These are phyloP conservation scores for Dione vanillae DNA, from an alignment of 2,888 invertebrate genomes.

Conservation along the genomic window DNA sequence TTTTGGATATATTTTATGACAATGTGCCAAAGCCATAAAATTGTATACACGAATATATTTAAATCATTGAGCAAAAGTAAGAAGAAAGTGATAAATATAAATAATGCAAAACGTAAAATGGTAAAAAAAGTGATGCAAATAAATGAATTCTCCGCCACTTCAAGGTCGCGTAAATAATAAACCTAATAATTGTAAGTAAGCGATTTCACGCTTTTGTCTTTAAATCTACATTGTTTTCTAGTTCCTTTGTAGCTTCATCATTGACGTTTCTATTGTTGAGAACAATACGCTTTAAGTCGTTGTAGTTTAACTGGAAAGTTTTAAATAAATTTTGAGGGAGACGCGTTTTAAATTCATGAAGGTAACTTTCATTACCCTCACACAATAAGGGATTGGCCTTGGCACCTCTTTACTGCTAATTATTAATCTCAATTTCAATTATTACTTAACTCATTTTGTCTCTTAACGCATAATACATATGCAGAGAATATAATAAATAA, in stretches of 20 bases:
- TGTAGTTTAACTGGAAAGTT: slow-evolving; percentile 5
- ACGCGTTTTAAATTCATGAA: background rate
- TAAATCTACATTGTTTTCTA: slow-evolving; percentile 45
- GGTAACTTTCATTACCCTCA: background rate
- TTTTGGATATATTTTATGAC: too few species aligned
- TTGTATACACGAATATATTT: too few species aligned
- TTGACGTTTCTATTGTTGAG: slow-evolving; percentile 39
- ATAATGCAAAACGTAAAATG: background rate
- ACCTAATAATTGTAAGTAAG: slow-evolving; percentile 11
- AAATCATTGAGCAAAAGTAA: too few species aligned
- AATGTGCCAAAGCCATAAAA: background rate
- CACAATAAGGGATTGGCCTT: background rate
- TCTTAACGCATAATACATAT: too few species aligned
- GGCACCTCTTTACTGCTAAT: too few species aligned
- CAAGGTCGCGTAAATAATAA: slow-evolving; percentile 6
- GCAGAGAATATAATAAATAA: too few species aligned
- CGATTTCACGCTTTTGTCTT: slow-evolving; percentile 43
- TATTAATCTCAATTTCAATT: too few species aligned
- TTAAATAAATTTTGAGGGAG: slow-evolving; percentile 7
- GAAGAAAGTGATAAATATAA: too few species aligned
- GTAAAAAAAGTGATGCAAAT: too few species aligned
- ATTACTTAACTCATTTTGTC: too few species aligned
- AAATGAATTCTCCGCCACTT: background rate
- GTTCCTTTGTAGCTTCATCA: slow-evolving; percentile 41
- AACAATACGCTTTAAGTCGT: slow-evolving; percentile 19